Evolutionary conservation across 2,113 vertebrate species (phyloP).

Genomic region (Serilophus lunatus): DNA sequence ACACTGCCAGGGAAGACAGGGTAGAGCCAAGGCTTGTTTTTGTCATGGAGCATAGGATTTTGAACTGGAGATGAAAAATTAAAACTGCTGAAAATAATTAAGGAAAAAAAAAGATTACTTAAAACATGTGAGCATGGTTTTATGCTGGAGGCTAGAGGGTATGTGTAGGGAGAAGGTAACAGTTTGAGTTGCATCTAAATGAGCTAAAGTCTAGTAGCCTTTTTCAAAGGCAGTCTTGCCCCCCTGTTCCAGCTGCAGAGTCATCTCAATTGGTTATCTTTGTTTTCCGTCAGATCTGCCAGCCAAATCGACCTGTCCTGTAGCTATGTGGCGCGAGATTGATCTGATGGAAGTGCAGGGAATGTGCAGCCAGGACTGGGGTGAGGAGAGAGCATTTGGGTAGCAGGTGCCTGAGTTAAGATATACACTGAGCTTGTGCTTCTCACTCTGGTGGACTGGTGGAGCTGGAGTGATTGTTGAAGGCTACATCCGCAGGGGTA

Average conservation of each 20-base stretch:
- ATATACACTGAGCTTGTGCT: background rate
- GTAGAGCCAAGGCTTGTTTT: background rate
- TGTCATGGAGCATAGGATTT: background rate
- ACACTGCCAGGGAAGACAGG: background rate
- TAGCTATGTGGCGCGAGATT: rapidly evolving
- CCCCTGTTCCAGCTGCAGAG: background rate
- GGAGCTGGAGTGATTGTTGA: background rate
- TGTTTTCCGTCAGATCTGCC: background rate
- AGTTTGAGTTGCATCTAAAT: background rate
- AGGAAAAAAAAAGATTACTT: background rate
- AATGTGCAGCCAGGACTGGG: background rate
- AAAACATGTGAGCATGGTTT: background rate
- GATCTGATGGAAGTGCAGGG: background rate
- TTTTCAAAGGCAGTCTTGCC: background rate
- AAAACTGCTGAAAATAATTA: background rate
- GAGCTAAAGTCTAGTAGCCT: background rate
- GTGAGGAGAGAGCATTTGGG: background rate
- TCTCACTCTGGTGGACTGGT: background rate
- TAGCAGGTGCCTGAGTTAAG: background rate
- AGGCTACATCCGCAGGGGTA: background rate
- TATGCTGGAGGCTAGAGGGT: background rate
- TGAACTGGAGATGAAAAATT: background rate
- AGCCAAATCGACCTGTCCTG: background rate
- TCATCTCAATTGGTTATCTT: background rate
- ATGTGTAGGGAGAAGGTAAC: background rate